A percentile compares a stretch with the other conserved stretches of the same genome.
Conservation (phyloP, 2,113 vertebrate genomes). For the Datnioides undecimradiatus region DNA sequence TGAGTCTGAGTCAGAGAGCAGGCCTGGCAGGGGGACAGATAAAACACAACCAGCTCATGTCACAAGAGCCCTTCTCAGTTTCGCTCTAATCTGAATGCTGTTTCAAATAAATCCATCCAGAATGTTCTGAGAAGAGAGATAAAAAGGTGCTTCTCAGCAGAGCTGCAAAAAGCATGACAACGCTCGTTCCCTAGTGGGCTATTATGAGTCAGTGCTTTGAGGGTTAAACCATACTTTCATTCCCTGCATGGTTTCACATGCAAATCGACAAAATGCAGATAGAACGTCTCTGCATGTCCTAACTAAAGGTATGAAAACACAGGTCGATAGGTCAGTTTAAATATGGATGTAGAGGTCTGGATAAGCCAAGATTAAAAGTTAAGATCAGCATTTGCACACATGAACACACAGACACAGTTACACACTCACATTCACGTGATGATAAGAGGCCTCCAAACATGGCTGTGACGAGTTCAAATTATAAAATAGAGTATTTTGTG, state of each 20-base stretch:
- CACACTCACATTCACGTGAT: neutral
- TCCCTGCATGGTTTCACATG: slow-evolving; percentile 58
- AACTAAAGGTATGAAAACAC: neutral
- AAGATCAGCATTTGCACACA: neutral
- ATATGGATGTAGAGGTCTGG: neutral
- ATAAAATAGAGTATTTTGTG: neutral
- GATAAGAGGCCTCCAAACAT: neutral
- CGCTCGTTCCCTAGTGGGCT: slow-evolving; percentile 31
- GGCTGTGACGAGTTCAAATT: neutral
- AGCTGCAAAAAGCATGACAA: slow-evolving; percentile 34
- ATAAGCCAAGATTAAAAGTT: neutral
- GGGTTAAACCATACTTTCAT: slow-evolving; percentile 58
- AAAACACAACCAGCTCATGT: slow-evolving; percentile 31
- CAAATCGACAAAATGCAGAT: slow-evolving; percentile 37
- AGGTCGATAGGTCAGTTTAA: neutral
- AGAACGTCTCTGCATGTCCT: neutral
- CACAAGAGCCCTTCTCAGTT: slow-evolving; percentile 49
- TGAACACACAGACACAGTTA: neutral
- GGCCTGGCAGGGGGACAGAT: slow-evolving; percentile 25
- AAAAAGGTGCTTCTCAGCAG: slow-evolving; percentile 57
- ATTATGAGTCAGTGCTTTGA: slow-evolving; percentile 64
- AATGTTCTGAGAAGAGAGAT: slow-evolving; percentile 61
- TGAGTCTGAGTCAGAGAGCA: slow-evolving; percentile 42
- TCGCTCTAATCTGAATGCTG: slow-evolving; percentile 50
- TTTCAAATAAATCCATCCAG: slow-evolving; percentile 52